Base-by-base conservation (phyloP, 2,888 invertebrate species). In the Trimorus sp. region DNA sequence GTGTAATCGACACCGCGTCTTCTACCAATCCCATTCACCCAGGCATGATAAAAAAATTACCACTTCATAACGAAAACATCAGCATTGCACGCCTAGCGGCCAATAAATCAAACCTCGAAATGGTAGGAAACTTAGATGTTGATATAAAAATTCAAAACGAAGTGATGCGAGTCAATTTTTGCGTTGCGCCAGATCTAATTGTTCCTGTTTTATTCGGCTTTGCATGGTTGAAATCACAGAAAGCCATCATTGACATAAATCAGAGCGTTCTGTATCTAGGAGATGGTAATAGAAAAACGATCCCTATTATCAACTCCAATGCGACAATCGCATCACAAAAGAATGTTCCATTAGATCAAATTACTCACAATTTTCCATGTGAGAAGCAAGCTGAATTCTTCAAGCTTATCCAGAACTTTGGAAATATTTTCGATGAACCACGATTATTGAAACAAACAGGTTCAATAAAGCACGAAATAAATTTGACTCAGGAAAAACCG, bases 401-500 rank as follows among this genome's bases (percentile, higher is more conserved):
- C 0, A 16, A 26, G n/a, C 1, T 60, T 15, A 38, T 70, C 0
- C 4, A 26, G 0, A 38, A 60, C 0, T 60, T 42, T 16, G 40
- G 8, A 0, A 40, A 9, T 16, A 38, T 74, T 1, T 75, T 75
- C n/a, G 15, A 74, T 7, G 58, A 58, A 14, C 74, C 65, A 5
- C 11, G 11, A 37, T 16, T 58, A 0, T 65, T 74, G 49, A 15
- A 48, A 56, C 63, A 56, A 16, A 74, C 74, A 0, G 26, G 12
- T 0, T 56, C 74, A 8, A 56, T 74, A 7, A 58, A 74, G 14
- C 74, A 74, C n/a, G 49, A 65, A 37, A 74, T 74, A 1, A 9
- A 11, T 0, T 9, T 73, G 11, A 9, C 42, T 0, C 3, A 42
- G 6, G 16, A 73, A 2, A 54, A 63, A 37, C 12, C 40, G 0